A percentile compares a stretch with the other conserved stretches of the same genome.
phyloP scores from a whole-genome alignment of 2,113 vertebrate genomes.

The Hyperopisus bebe region DNA sequence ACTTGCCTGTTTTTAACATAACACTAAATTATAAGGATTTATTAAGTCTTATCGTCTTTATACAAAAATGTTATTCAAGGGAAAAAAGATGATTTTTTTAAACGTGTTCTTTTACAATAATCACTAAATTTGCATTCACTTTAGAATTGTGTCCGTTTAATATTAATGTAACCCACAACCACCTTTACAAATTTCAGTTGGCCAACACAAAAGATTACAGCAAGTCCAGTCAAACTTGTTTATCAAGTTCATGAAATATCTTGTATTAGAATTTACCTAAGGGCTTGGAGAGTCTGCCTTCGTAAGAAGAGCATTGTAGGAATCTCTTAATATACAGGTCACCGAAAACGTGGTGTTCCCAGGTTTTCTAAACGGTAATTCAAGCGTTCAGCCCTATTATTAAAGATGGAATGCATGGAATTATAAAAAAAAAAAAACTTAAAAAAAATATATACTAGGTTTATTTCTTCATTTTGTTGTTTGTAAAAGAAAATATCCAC shows the following conservation, averaged over 20 bases:
- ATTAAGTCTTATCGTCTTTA: not conserved
- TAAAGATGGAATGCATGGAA: not conserved
- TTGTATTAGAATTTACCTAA: not conserved
- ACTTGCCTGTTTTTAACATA: not conserved
- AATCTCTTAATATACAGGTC: not conserved
- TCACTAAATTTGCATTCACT: not conserved
- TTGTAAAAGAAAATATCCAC: not conserved
- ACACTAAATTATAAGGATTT: not conserved
- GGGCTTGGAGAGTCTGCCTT: not conserved
- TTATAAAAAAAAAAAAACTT: not conserved
- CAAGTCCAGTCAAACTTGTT: conserved; percentile 12
- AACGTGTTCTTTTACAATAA: not conserved
- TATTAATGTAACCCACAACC: not conserved
- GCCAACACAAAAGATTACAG: conserved; percentile 10
- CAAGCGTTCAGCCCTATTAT: not conserved
- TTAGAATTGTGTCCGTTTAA: not conserved
- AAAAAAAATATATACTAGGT: not conserved
- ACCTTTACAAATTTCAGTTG: not conserved
- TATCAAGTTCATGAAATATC: conserved; percentile 12
- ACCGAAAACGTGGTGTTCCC: not conserved
- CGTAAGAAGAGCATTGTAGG: not conserved
- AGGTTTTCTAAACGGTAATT: not conserved
- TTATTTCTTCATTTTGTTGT: not conserved
- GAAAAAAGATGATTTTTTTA: not conserved
- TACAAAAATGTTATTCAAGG: not conserved